Percentiles rank a stretch among this genome's conserved stretches.
phyloP scores from a whole-genome alignment of 2,113 vertebrate genomes.

The Percina caprodes region DNA sequence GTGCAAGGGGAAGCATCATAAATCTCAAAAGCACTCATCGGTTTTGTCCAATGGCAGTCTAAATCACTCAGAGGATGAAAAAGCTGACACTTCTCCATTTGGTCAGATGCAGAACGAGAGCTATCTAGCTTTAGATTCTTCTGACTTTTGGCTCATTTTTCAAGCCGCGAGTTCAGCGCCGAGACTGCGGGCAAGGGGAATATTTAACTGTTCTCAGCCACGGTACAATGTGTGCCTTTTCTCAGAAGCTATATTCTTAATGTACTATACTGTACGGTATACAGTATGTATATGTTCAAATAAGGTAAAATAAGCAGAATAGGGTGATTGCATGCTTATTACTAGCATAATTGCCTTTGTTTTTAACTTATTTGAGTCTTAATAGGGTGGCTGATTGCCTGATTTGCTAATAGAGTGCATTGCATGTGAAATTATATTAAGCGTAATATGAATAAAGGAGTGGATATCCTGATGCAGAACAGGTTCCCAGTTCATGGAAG shows the following conservation, averaged over 20 bases:
- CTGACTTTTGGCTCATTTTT: slow-evolving; percentile 76
- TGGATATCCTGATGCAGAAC: slow-evolving; percentile 46
- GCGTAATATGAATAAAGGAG: slow-evolving; percentile 33
- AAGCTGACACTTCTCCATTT: slow-evolving; percentile 77
- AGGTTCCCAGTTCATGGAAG: slow-evolving; percentile 50
- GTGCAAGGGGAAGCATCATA: slow-evolving; percentile 71
- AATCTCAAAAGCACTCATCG: slow-evolving; percentile 80
- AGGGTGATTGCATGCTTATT: slow-evolving; percentile 38
- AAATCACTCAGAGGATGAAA: slow-evolving; percentile 77
- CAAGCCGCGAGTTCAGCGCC: slow-evolving; percentile 60
- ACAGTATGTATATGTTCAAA: not conserved
- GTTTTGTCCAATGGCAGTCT: slow-evolving; percentile 76
- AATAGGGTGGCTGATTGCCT: not conserved
- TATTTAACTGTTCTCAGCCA: slow-evolving; percentile 45
- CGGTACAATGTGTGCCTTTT: slow-evolving; percentile 38
- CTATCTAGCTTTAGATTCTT: slow-evolving; percentile 78
- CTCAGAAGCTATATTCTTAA: slow-evolving; percentile 19
- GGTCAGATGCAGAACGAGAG: slow-evolving; percentile 71
- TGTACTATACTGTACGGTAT: not conserved
- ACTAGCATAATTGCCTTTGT: slow-evolving; percentile 4
- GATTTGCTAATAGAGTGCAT: slow-evolving; percentile 21
- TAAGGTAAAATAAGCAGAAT: slow-evolving; percentile 28
- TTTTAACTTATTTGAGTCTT: slow-evolving; percentile 15
- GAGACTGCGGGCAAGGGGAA: slow-evolving; percentile 59
- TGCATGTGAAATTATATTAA: not conserved